Conservation (phyloP, 2,888 invertebrate species). For the Drosophila gaucha region DNA sequence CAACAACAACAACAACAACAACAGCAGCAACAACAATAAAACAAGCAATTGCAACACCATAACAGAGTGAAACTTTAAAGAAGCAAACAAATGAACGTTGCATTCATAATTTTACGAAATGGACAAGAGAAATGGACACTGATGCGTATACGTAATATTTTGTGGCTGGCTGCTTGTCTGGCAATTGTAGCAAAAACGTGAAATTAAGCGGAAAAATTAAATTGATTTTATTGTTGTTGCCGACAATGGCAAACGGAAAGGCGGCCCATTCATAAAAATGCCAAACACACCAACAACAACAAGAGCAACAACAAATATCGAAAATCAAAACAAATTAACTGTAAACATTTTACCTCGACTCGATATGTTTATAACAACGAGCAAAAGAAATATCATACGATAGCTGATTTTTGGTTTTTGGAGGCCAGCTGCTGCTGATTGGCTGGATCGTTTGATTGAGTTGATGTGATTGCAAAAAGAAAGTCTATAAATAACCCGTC, state of each 20-base stretch:
- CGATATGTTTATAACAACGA: slow-evolving; percentile 63
- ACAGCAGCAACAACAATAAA: slow-evolving; percentile 33
- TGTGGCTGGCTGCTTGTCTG: slow-evolving; percentile 19
- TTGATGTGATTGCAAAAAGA: slow-evolving; percentile 34
- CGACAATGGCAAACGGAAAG: slow-evolving; percentile 45
- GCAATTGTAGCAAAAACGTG: slow-evolving; percentile 47
- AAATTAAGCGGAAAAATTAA: slow-evolving; percentile 68
- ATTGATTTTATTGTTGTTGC: slow-evolving; percentile 37
- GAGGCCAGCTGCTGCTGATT: slow-evolving; percentile 17
- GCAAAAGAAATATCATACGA: slow-evolving; percentile 14
- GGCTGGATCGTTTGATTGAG: slow-evolving; percentile 24
- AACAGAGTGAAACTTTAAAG: slow-evolving; percentile 57
- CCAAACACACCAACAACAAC: slow-evolving; percentile 44
- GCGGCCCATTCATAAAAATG: slow-evolving; percentile 68
- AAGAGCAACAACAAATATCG: slow-evolving; percentile 8
- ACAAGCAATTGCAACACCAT: slow-evolving; percentile 13
- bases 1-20: slow-evolving; percentile 35
- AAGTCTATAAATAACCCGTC: slow-evolving; percentile 42
- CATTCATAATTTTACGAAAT: slow-evolving; percentile 49
- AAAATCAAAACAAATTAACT: slow-evolving; percentile 60
- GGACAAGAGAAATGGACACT: slow-evolving; percentile 25
- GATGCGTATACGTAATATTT: slow-evolving; percentile 48
- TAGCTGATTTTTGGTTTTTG: background rate
- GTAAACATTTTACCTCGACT: slow-evolving; percentile 63
- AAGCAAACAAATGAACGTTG: slow-evolving; percentile 52